Percentiles rank a stretch among this genome's conserved stretches.
Conservation (phyloP, 1,140 invertebrate species). For the Riptortus pedestris region DNA sequence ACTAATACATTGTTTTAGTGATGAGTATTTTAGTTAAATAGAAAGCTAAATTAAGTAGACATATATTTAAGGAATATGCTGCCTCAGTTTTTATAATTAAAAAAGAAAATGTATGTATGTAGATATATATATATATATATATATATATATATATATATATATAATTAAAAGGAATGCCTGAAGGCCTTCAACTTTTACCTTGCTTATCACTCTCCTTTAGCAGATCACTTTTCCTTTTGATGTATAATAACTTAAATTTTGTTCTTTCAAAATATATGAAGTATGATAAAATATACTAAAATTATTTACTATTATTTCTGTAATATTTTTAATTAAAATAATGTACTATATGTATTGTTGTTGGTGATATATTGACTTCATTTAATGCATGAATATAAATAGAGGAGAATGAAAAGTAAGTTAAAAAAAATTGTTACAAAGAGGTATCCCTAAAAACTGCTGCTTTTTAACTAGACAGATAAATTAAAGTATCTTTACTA, state of each 20-base stretch:
- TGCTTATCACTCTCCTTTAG: constrained; percentile 1
- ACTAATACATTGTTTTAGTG: constrained; percentile 9
- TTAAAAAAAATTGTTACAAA: background rate
- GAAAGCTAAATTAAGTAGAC: constrained; percentile 10
- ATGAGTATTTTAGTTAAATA: constrained; percentile 11
- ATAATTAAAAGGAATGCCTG: constrained; percentile 2
- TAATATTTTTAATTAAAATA: too few relatives aligned
- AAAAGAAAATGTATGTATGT: too few relatives aligned
- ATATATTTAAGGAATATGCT: constrained; percentile 11
- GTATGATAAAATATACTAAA: too few relatives aligned
- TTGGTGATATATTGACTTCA: too few relatives aligned
- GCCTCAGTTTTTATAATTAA: background rate
- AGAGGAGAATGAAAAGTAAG: constrained; percentile 6
- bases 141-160: too few relatives aligned
- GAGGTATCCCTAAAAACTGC: background rate
- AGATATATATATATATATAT: too few relatives aligned
- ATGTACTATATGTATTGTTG: too few relatives aligned
- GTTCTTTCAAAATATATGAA: too few relatives aligned
- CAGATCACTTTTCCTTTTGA: too few relatives aligned
- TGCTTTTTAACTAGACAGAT: background rate
- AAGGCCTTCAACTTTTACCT: constrained; percentile 8
- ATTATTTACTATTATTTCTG: too few relatives aligned
- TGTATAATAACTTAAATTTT: too few relatives aligned
- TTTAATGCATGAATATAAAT: too few relatives aligned
- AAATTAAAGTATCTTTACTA: background rate